These are phyloP conservation scores for Anthoscopus minutus DNA, from an alignment of 2,113 vertebrate genomes.

Conservation along the genomic window DNA sequence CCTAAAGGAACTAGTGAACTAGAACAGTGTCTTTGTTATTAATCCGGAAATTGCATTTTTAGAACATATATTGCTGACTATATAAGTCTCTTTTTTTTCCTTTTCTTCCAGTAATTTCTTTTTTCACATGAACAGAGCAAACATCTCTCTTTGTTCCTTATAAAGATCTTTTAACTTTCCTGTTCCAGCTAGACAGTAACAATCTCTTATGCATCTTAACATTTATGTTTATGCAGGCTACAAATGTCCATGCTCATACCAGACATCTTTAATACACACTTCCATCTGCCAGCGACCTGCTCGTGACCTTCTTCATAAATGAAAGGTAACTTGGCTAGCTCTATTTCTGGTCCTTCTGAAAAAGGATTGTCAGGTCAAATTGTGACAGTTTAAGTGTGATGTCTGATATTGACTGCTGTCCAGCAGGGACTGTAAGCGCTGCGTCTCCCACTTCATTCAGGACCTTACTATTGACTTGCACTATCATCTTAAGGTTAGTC, in stretches of 20 bases:
- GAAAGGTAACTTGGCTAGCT: constrained; percentile 28
- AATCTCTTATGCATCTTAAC: constrained; percentile 1
- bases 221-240: neutral
- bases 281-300: neutral
- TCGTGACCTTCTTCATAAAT: constrained; percentile 9
- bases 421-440: neutral
- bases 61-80: constrained; percentile 74
- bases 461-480: neutral
- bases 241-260: neutral
- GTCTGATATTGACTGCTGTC: constrained; percentile 28
- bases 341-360: constrained; percentile 48
- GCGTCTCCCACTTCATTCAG: constrained; percentile 9
- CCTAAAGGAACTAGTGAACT: constrained; percentile 70
- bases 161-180: constrained; percentile 6
- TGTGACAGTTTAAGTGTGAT: constrained; percentile 43
- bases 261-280: neutral
- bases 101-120: constrained; percentile 46
- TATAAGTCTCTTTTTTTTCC: constrained; percentile 56
- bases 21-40: constrained; percentile 75
- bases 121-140: constrained; percentile 52
- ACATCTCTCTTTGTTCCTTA: constrained; percentile 42
- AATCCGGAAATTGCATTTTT: constrained; percentile 84
- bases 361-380: constrained; percentile 53
- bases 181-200: neutral
- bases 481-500: neutral